Percentiles rank a stretch among this genome's conserved stretches.
Evolutionary conservation across 1,140 invertebrate species (phyloP).

Genomic region (Plodia interpunctella): DNA sequence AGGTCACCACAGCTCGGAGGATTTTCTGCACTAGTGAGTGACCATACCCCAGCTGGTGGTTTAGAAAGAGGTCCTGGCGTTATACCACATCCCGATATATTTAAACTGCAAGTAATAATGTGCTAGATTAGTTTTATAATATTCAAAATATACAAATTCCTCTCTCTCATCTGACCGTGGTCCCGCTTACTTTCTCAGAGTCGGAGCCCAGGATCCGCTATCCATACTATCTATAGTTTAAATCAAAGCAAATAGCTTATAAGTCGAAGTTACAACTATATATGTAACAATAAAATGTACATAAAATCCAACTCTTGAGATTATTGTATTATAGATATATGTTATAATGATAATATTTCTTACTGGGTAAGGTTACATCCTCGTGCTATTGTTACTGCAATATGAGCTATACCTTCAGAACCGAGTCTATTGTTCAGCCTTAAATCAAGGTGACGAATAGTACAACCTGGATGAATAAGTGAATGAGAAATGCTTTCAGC

Average conservation of each 20-base stretch:
- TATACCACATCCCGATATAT: conserved; percentile 67
- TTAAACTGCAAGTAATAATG: conserved; percentile 45
- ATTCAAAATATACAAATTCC: too few relatives aligned
- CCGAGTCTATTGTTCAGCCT: conserved; percentile 66
- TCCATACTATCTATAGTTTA: too few relatives aligned
- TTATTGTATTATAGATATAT: neutral
- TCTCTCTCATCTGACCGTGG: too few relatives aligned
- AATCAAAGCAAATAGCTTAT: too few relatives aligned
- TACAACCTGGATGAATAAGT: conserved; percentile 54
- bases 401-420: conserved; percentile 61
- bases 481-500: conserved; percentile 62
- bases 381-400: conserved; percentile 65
- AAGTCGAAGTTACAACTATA: too few relatives aligned
- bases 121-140: too few relatives aligned
- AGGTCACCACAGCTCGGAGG: conserved; percentile 67
- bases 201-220: too few relatives aligned
- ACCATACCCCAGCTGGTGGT: conserved; percentile 63
- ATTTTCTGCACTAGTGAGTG: conserved; percentile 59
- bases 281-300: too few relatives aligned
- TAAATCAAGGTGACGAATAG: conserved; percentile 59
- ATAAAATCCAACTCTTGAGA: too few relatives aligned
- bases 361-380: conserved; percentile 69
- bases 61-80: conserved; percentile 47
- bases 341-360: conserved; percentile 12
- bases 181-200: too few relatives aligned